phyloP scores from a whole-genome alignment of 2,888 invertebrate genomes.

The Oegoconia quadripuncta region DNA sequence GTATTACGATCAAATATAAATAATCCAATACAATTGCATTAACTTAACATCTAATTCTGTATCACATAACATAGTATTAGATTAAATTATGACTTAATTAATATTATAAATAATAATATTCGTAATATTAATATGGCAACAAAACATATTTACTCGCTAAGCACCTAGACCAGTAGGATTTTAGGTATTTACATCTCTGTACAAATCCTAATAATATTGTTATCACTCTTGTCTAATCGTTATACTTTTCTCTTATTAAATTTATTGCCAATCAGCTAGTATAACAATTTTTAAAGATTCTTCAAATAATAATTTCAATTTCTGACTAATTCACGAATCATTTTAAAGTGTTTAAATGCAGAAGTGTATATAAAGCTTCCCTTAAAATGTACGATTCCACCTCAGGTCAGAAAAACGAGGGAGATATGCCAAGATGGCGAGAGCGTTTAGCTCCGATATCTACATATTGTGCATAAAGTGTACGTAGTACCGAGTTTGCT shows the following conservation, averaged over 20 bases:
- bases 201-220: slow-evolving; percentile 47
- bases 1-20: slow-evolving; percentile 21
- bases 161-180: slow-evolving; percentile 70
- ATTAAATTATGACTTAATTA: slow-evolving; percentile 71
- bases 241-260: slow-evolving; percentile 58
- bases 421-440: too few relatives aligned
- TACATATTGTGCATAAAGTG: too few relatives aligned
- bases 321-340: slow-evolving; percentile 42
- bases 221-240: slow-evolving; percentile 48
- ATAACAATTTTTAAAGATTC: slow-evolving; percentile 53
- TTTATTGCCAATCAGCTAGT: slow-evolving; percentile 70
- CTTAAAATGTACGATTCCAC: too few relatives aligned
- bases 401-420: too few relatives aligned
- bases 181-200: slow-evolving; percentile 71
- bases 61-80: slow-evolving; percentile 70
- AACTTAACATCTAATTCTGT: slow-evolving; percentile 55
- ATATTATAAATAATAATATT: slow-evolving; percentile 73
- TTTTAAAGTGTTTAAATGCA: slow-evolving; percentile 50
- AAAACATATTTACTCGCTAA: slow-evolving; percentile 74
- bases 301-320: slow-evolving; percentile 29
- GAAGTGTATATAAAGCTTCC: slow-evolving; percentile 48
- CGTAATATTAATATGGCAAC: slow-evolving; percentile 78
- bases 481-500: too few relatives aligned
- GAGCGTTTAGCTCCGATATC: too few relatives aligned
- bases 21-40: slow-evolving; percentile 27